These are phyloP conservation scores for Ammodytes marinus DNA, from an alignment of 2,113 vertebrate genomes.

Conservation along the genomic window DNA sequence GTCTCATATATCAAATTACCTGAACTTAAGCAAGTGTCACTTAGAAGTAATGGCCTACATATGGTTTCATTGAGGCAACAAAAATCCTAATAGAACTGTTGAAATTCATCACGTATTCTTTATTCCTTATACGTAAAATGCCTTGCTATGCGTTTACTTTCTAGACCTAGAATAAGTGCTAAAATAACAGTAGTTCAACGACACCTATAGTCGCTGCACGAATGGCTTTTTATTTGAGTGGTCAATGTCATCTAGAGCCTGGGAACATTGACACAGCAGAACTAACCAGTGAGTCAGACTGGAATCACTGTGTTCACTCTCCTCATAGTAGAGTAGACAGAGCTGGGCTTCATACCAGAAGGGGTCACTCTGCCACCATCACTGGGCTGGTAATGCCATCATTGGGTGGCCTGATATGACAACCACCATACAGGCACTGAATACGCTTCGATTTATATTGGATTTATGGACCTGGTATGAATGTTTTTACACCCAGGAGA, in stretches of 20 bases:
- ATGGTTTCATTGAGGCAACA: not conserved
- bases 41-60: slow-evolving; percentile 6
- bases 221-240: not conserved
- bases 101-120: not conserved
- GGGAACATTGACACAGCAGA: not conserved
- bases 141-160: not conserved
- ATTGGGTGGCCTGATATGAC: slow-evolving; percentile 31
- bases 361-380: slow-evolving; percentile 80
- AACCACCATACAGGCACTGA: not conserved
- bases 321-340: slow-evolving; percentile 18
- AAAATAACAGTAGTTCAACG: not conserved
- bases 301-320: slow-evolving; percentile 20
- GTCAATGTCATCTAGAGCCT: not conserved
- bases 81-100: not conserved
- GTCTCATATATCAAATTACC: not conserved
- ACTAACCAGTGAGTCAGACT: slow-evolving; percentile 18
- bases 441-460: not conserved
- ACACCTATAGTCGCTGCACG: not conserved
- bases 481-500: not conserved
- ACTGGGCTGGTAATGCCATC: slow-evolving; percentile 36
- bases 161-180: not conserved
- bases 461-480: not conserved
- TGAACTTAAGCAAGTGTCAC: slow-evolving; percentile 6
- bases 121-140: not conserved
- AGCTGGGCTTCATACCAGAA: slow-evolving; percentile 77